Base-by-base conservation (phyloP, 2,888 invertebrate genomes). In the Liopterus haemorrhoidalis region DNA sequence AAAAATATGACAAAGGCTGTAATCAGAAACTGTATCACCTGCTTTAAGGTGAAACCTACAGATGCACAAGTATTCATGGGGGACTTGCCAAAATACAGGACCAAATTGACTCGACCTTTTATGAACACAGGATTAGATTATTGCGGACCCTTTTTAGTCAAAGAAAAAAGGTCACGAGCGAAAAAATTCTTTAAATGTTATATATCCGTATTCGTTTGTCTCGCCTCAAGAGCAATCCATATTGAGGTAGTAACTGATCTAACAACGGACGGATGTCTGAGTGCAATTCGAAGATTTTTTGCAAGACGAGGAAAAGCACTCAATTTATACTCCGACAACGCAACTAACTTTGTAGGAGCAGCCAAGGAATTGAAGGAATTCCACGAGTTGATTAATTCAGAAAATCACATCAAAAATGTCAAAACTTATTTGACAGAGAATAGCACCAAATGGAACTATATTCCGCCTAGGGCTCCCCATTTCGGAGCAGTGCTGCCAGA, bases 161-260 rank as follows among this genome's bases (percentile, higher is more conserved):
- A 44, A 14, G 44, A 47, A 30, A 15, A 43, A 18, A n/a, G 33
- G 14, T 9, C 11, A 15, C 27, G 44, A 4, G 21, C 22, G 15
- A 28, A 31, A 14, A 15, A 9, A 19, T n/a, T 24, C 6, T 28
- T 43, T 1, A 62, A 62, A 35, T 37, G 51, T n/a, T 60, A 57
- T 32, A 54, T 60, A 8, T 52, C 51, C 9, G 18, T 62, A 3
- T 62, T 59, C 49, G 53, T 57, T 1, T 63, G 61, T 38, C 45
- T 59, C 5, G 39, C 49, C 1, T 54, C 57, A 20, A 46, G 54
- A 28, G 59, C 59, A 8, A 48, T 60, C 5, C 58, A 60, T 38
- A 24, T 59, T 12, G 59, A 62, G 24, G 25, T 54, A 6, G 56
- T 57, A 2, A 38, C 41, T 9, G 48, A 43, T 20, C 22, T 56